A percentile compares a stretch with the other conserved stretches of the same genome.
phyloP scores from a whole-genome alignment of 30 jellyfish, hydroid and myxozoan genomes.

The Aurelia coerulea region DNA sequence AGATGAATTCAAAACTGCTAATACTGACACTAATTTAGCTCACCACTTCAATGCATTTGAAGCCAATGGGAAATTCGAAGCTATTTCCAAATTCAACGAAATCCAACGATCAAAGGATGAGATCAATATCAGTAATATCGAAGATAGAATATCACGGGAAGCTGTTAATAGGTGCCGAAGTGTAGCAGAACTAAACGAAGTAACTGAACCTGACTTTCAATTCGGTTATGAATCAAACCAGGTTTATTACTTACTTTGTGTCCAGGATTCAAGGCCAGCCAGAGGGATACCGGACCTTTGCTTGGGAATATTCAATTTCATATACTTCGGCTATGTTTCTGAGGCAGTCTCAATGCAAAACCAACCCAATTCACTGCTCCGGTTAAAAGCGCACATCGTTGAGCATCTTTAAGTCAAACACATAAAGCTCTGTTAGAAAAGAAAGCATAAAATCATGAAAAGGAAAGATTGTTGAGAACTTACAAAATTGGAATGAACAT shows the following conservation, averaged over 20 bases:
- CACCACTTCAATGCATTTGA: too few relatives aligned
- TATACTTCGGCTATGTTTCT: too few relatives aligned
- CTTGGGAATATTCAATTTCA: too few relatives aligned
- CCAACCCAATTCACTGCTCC: slow-evolving; percentile 40
- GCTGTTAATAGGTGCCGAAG: slow-evolving; percentile 30
- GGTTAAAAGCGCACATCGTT: slow-evolving; percentile 44
- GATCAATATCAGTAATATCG: too few relatives aligned
- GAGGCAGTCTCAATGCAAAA: slow-evolving; percentile 57
- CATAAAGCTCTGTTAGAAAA: slow-evolving; percentile 22
- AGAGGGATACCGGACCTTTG: too few relatives aligned
- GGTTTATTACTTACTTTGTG: slow-evolving; percentile 29
- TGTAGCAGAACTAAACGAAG: slow-evolving; percentile 7
- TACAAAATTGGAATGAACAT: slow-evolving; percentile 10
- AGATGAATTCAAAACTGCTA: too few relatives aligned
- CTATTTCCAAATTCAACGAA: too few relatives aligned
- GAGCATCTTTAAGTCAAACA: slow-evolving; percentile 51
- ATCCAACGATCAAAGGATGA: too few relatives aligned
- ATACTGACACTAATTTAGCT: too few relatives aligned
- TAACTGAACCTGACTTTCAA: slow-evolving; percentile 15
- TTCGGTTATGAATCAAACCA: slow-evolving; percentile 15
- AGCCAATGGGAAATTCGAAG: too few relatives aligned
- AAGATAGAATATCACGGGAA: too few relatives aligned
- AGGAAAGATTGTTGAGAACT: slow-evolving; percentile 23
- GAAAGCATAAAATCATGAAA: slow-evolving; percentile 4
- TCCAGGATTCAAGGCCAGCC: slow-evolving; percentile 20